Evolutionary conservation across 2,888 invertebrate species (phyloP), one percentile per base, ranked within the genome.

Genomic region (Mesochorus sp.): DNA sequence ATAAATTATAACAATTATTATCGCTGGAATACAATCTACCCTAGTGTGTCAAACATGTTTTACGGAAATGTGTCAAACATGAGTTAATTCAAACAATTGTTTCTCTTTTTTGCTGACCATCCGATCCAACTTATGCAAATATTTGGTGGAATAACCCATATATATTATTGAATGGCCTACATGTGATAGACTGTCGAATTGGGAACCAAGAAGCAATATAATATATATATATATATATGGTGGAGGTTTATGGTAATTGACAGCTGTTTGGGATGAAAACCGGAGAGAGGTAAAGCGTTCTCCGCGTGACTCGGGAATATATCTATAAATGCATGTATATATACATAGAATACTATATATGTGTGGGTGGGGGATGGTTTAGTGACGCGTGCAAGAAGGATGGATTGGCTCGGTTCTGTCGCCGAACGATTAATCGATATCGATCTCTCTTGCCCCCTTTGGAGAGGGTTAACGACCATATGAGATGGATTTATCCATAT

Each of bases 221-320:
- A 34, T 57, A 44, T 67, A n/a, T n/a, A n/a, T n/a, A n/a, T n/a
- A n/a, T n/a, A n/a, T 24, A 42, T 77, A 57, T 68, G 24, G 51
- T 59, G 59, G 39, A 28, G 72, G 67, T 57, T 44, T 68, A 77
- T 68, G 73, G 77, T 77, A 77, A 77, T 77, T 77, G 73, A 77
- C 67, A 77, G 44, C 55, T 19, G 77, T 61, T n/a, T 67, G 62
- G 61, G 55, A 72, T 68, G 62, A 62, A 73, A 55, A 68, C 12
- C 57, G 37, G 68, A 28, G 67, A 68, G 61, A 47, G 34, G 53
- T 49, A 68, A 72, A 76, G 24, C 61, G 42, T 39, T 28, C 53
- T n/a, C n/a, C n/a, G 2, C 53, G 19, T 34, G 31, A 51, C 53
- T 67, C 31, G 24, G 39, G 47, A 1, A 47, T 39, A 57, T 57